phyloP scores from a whole-genome alignment of 2,113 vertebrate genomes.

The Mungos mungo region DNA sequence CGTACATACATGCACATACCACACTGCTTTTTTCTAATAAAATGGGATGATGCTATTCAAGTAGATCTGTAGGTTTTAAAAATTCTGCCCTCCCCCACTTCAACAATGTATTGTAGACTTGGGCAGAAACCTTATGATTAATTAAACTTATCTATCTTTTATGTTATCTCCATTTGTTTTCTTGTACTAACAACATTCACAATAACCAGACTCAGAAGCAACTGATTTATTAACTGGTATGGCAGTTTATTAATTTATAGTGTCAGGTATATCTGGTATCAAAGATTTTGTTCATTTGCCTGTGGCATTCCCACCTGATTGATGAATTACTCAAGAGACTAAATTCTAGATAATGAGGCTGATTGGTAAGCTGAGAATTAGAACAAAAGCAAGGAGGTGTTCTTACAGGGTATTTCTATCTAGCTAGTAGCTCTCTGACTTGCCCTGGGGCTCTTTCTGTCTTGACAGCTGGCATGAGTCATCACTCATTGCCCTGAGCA shows the following conservation, averaged over 20 bases:
- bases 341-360: conserved; percentile 67
- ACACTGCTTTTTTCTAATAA: not conserved
- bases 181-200: conserved; percentile 70
- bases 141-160: conserved; percentile 69
- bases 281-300: conserved; percentile 63
- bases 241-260: conserved; percentile 59
- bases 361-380: conserved; percentile 47
- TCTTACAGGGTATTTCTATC: conserved; percentile 63
- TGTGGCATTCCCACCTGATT: conserved; percentile 61
- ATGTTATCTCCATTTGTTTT: conserved; percentile 74
- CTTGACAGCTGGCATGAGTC: conserved; percentile 62
- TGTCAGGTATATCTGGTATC: conserved; percentile 54
- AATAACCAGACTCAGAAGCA: conserved; percentile 59
- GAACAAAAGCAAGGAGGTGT: conserved; percentile 63
- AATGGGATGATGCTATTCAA: conserved; percentile 11
- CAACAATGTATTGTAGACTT: conserved; percentile 8
- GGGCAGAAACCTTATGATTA: conserved; percentile 51
- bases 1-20: not conserved
- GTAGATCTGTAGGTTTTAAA: conserved; percentile 7
- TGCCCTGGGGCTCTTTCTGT: conserved; percentile 33
- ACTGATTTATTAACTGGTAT: conserved; percentile 67
- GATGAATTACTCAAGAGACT: conserved; percentile 67
- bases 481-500: not conserved
- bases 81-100: not conserved
- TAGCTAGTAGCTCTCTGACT: not conserved